Conservation (phyloP, 1,140 invertebrate species). For the Paralvinella palmiformis region DNA sequence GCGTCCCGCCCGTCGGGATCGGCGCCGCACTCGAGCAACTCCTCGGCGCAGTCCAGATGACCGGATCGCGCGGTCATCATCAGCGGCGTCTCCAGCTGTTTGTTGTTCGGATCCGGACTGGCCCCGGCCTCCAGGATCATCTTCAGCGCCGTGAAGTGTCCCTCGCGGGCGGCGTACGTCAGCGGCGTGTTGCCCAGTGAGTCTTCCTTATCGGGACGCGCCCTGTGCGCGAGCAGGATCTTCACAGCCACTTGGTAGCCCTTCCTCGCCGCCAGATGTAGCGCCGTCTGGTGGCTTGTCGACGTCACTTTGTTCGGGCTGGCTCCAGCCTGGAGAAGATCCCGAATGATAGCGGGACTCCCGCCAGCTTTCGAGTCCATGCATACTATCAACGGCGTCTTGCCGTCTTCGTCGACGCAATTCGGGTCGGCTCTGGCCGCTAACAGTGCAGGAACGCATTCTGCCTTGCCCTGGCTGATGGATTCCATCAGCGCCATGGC, state of each 20-base stretch:
- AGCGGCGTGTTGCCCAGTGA: conserved; percentile 8
- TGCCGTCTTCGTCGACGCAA: conserved; percentile 11
- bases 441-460: background rate
- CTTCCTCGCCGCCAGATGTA: conserved; percentile 10
- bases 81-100: conserved; percentile 6
- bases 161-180: conserved; percentile 1
- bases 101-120: background rate
- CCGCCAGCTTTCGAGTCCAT: conserved; percentile 1
- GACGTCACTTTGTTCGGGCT: conserved; percentile 7
- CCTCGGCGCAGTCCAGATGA: background rate
- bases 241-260: conserved; percentile 8
- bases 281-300: conserved; percentile 3
- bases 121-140: conserved; percentile 5
- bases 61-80: conserved; percentile 4
- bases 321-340: conserved; percentile 1
- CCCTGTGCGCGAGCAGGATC: background rate
- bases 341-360: background rate
- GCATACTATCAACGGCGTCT: conserved; percentile 6
- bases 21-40: conserved; percentile 1
- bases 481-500: background rate
- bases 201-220: conserved; percentile 5
- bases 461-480: conserved; percentile 7
- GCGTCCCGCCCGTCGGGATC: conserved; percentile 1
- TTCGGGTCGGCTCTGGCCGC: conserved; percentile 9
- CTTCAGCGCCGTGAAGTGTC: conserved; percentile 1